phyloP scores from a whole-genome alignment of 2,797 vertebrate species.

The Sciurus vulgaris region DNA sequence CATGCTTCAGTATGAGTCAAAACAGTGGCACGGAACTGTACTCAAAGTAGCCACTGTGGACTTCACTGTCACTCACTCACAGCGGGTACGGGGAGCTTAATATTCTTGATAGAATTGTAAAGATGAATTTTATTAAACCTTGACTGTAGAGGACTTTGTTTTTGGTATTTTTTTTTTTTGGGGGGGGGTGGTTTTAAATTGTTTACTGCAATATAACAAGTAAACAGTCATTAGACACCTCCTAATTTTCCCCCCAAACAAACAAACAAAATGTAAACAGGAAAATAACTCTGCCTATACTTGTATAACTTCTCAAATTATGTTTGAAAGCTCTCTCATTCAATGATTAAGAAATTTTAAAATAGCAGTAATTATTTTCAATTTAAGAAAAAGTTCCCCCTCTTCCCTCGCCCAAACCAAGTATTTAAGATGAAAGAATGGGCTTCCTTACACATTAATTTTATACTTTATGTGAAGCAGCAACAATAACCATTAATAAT shows the following conservation, averaged over 20 bases:
- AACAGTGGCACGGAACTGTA: neutral
- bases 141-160: neutral
- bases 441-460: slow-evolving; percentile 83
- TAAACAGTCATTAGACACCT: slow-evolving; percentile 89
- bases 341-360: slow-evolving; percentile 86
- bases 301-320: slow-evolving; percentile 85
- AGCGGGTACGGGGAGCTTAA: neutral
- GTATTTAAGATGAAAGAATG: slow-evolving; percentile 84
- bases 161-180: neutral
- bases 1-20: neutral
- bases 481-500: slow-evolving; percentile 87
- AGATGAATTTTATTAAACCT: neutral
- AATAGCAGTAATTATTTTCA: slow-evolving; percentile 85
- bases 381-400: slow-evolving; percentile 80
- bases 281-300: slow-evolving; percentile 83
- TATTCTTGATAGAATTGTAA: neutral
- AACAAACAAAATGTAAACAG: slow-evolving; percentile 83
- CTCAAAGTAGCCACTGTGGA: neutral
- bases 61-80: neutral
- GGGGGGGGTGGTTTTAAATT: slow-evolving; percentile 87
- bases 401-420: slow-evolving; percentile 64
- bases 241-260: slow-evolving; percentile 82
- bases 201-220: slow-evolving; percentile 90
- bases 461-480: slow-evolving; percentile 87
- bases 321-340: slow-evolving; percentile 85